Evolutionary conservation across 2,113 vertebrate genomes (phyloP), one percentile per base, ranked within the genome.

Genomic region (Eurypyga helias): DNA sequence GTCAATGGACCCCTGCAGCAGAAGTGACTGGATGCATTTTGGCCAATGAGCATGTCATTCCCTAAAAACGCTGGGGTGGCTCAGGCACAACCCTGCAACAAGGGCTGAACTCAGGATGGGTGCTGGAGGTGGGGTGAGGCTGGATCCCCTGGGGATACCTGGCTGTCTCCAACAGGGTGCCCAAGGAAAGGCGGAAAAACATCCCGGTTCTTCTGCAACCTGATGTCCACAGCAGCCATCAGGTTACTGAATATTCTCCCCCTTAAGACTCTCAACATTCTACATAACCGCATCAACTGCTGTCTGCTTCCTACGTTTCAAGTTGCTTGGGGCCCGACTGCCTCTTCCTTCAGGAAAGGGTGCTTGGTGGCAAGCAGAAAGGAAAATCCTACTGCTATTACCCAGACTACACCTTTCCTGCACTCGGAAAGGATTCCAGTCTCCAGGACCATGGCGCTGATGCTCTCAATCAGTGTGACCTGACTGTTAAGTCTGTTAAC

Each of bases 171-270:
- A 31, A 13, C 15, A 26, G 38, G 6, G 2, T 51, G 17, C 28
- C 48, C 48, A 15, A 83, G 41, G 70, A 71, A 58, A 90, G 20
- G 45, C 0, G 24, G 28, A 12, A 78, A 73, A 48, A 17, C 0
- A 0, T 43, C 29, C 0, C 0, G 25, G 36, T 33, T 78, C 62
- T 58, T 49, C 34, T 38, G 36, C 29, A 34, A 72, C 55, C 31
- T 7, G 2, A 28, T 7, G 1, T 66, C 46, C 31, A 16, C 28
- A 45, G 48, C n/a, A 58, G 34, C 33, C 2, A 0, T 58, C 46
- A 24, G 2, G 0, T 77, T 36, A 31, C 33, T 24, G 49, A 64
- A 24, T 67, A 60, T 33, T 41, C 24, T 69, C 38, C 38, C 8
- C 0, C 61, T 51, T 78, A 36, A 61, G 11, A 19, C 26, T 31